These are phyloP conservation scores for Ceratitis capitata DNA, from an alignment of 1,140 invertebrate genomes.

Conservation along the genomic window DNA sequence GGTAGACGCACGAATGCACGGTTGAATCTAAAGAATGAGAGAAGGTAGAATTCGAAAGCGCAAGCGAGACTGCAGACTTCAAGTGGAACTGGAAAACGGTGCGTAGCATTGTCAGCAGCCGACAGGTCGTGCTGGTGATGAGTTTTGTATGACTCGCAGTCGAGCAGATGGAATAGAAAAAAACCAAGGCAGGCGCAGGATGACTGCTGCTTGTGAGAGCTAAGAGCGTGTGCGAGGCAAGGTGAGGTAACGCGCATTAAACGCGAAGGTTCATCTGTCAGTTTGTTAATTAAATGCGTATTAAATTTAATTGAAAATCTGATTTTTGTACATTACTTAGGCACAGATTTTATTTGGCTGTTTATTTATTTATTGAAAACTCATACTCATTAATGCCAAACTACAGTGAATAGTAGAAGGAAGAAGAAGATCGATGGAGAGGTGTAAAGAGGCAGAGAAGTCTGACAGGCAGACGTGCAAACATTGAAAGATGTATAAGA, in stretches of 20 bases:
- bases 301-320: constrained; percentile 26
- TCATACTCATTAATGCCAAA: neutral
- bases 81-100: neutral
- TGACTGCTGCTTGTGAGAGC: too few species aligned
- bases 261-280: neutral
- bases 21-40: neutral
- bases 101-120: neutral
- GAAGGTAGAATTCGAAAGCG: too few species aligned
- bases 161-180: neutral
- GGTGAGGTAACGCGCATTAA: neutral
- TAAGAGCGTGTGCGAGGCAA: neutral
- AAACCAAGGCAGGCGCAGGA: neutral
- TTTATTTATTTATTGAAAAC: neutral
- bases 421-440: neutral
- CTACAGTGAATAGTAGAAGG: neutral
- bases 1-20: neutral
- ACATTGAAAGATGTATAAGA: neutral
- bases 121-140: neutral
- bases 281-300: neutral
- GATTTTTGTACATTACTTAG: neutral
- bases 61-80: neutral
- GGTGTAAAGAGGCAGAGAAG: neutral
- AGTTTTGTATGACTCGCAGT: neutral
- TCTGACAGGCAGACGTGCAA: neutral
- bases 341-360: neutral